Percentiles rank a stretch among this genome's conserved stretches.
phyloP scores from a whole-genome alignment of 2,113 vertebrate genomes.

The Cyprichromis sp. region DNA sequence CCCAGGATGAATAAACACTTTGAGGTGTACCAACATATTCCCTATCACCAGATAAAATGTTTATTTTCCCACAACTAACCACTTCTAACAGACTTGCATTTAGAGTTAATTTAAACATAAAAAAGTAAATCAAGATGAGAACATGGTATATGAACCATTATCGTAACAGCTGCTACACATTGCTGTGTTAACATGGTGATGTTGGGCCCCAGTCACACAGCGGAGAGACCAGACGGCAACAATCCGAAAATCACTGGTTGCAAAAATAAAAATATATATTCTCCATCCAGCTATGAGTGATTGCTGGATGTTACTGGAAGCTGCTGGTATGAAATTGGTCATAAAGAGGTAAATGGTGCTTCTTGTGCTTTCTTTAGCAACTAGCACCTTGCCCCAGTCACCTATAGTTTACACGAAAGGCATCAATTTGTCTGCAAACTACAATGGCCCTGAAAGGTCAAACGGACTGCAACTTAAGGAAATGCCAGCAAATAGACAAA shows the following conservation, averaged over 20 bases:
- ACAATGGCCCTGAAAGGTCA: not conserved
- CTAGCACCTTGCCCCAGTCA: not conserved
- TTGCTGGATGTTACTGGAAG: not conserved
- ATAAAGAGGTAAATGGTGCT: not conserved
- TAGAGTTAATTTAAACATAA: not conserved
- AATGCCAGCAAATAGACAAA: not conserved
- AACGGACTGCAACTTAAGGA: not conserved
- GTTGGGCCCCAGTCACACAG: not conserved
- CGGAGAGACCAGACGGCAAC: not conserved
- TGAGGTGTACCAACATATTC: not conserved
- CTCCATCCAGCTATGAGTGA: not conserved
- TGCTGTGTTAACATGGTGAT: not conserved
- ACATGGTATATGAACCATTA: not conserved
- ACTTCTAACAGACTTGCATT: not conserved
- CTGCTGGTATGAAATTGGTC: not conserved
- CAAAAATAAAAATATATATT: not conserved
- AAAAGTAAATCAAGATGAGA: not conserved
- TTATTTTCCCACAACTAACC: not conserved
- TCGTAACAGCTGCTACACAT: not conserved
- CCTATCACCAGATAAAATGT: not conserved
- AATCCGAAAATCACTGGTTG: not conserved
- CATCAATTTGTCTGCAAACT: not conserved
- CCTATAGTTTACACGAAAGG: not conserved
- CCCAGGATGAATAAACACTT: not conserved
- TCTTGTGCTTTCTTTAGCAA: not conserved